Evolutionary conservation across 1,140 invertebrate genomes (phyloP).

Genomic region (Platorchestia sp.): DNA sequence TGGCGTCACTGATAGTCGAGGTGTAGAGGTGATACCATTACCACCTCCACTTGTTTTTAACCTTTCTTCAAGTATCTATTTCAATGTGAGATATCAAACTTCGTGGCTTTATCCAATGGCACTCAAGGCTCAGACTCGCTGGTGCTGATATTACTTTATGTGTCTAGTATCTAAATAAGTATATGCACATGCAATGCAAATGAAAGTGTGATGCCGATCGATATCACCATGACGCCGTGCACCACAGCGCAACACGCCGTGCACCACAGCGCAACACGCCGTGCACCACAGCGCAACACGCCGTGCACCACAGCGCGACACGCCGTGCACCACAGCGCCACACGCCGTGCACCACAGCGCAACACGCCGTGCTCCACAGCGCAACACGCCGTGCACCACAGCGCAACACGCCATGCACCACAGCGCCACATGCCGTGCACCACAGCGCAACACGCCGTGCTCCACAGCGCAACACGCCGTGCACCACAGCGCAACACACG

Average conservation of each 20-base stretch:
- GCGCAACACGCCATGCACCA: neutral
- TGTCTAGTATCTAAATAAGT: too few relatives aligned
- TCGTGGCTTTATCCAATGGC: neutral
- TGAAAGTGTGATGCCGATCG: neutral
- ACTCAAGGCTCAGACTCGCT: neutral
- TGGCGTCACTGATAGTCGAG: too few relatives aligned
- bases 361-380: neutral
- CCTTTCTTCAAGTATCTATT: neutral
- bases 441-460: neutral
- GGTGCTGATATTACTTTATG: neutral
- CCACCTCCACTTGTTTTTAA: neutral
- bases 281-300: conserved; percentile 3
- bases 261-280: neutral
- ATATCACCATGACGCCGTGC: neutral
- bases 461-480: neutral
- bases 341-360: neutral
- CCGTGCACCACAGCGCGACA: neutral
- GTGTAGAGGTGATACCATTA: too few relatives aligned
- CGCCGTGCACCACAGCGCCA: neutral
- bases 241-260: neutral
- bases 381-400: neutral
- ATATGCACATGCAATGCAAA: neutral
- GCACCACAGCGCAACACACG: neutral
- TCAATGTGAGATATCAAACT: neutral
- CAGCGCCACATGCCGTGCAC: neutral